Evolutionary conservation across 2,113 vertebrate genomes (phyloP).

Genomic region (Oreotragus oreotragus): DNA sequence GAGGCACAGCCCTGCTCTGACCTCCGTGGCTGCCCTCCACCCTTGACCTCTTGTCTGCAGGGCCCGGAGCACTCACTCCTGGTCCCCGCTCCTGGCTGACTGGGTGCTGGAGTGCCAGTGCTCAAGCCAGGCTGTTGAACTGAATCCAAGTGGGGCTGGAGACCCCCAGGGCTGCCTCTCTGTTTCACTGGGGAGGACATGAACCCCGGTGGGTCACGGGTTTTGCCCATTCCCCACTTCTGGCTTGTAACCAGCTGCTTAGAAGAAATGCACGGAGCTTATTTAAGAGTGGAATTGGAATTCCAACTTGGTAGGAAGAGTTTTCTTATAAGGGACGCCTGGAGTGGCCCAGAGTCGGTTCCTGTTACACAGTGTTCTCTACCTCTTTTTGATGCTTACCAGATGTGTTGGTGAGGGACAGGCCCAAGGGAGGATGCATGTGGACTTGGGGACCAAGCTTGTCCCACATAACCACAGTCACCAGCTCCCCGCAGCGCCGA

Average conservation of each 20-base stretch:
- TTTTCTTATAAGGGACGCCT: background rate
- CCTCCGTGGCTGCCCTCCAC: rapidly evolving
- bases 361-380: background rate
- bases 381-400: background rate
- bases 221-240: rapidly evolving
- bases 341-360: rapidly evolving
- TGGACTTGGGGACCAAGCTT: background rate
- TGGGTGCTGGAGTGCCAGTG: rapidly evolving
- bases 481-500: rapidly evolving
- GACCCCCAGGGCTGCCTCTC: background rate
- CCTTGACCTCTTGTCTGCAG: background rate
- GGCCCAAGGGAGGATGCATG: background rate
- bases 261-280: rapidly evolving
- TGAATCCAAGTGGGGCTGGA: background rate
- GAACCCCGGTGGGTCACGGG: rapidly evolving
- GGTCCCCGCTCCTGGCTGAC: rapidly evolving
- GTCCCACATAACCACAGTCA: background rate
- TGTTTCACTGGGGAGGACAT: background rate
- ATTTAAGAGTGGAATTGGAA: background rate
- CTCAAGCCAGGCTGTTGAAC: no score
- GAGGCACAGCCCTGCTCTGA: background rate
- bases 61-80: background rate
- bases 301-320: background rate
- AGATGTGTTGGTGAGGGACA: background rate
- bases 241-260: background rate